Conservation (phyloP, 2,797 vertebrate genomes). For the Lithobates pipiens region DNA sequence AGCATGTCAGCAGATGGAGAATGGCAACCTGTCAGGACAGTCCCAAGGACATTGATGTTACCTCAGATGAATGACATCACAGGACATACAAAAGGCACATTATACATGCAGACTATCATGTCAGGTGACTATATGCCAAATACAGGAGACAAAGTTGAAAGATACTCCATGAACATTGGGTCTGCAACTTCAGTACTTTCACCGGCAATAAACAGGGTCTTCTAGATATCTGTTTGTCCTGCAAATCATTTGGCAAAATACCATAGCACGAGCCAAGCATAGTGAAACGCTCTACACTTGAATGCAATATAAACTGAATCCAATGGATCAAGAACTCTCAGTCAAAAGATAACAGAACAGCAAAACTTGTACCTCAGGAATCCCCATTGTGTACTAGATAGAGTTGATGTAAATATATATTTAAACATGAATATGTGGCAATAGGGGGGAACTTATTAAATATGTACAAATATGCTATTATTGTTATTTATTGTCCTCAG, state of each 20-base stretch:
- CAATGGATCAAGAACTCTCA: constrained; percentile 22
- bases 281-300: constrained; percentile 14
- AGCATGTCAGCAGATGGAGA: constrained; percentile 85
- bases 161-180: not conserved
- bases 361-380: constrained; percentile 58
- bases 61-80: constrained; percentile 79
- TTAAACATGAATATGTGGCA: constrained; percentile 47
- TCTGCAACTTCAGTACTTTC: constrained; percentile 33
- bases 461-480: not conserved
- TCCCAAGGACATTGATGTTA: constrained; percentile 80
- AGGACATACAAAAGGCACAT: not conserved
- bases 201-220: not conserved
- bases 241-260: not conserved
- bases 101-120: constrained; percentile 14
- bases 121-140: not conserved
- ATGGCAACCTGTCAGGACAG: constrained; percentile 80
- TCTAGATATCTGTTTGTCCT: constrained; percentile 6
- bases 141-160: not conserved
- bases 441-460: constrained; percentile 42
- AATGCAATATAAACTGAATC: not conserved
- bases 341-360: constrained; percentile 17
- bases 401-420: constrained; percentile 60
- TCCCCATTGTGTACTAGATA: constrained; percentile 37
- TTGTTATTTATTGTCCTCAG: constrained; percentile 48
- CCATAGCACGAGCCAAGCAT: not conserved